Evolutionary conservation across 2,113 vertebrate genomes (phyloP), one percentile per base, ranked within the genome.

Genomic region (Pyrgilauda ruficollis): DNA sequence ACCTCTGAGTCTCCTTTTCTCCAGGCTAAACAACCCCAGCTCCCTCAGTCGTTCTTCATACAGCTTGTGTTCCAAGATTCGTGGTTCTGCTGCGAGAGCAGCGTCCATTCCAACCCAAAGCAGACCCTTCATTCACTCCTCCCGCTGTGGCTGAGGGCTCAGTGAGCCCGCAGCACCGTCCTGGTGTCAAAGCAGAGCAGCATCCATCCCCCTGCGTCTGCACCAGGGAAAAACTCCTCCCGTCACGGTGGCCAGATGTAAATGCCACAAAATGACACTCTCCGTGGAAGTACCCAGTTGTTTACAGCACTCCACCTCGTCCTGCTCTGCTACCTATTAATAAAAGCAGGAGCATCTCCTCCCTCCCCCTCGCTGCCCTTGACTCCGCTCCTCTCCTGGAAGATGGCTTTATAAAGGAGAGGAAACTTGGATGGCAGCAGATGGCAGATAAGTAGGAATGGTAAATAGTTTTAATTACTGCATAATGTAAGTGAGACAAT

Each of bases 401-500:
- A 95, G 98, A 97, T 26, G 96, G 91, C 96, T 97, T 97, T 96
- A 94, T 93, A 95, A 97, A 97, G 97, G 96, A 97, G 96, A 97
- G 96, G 83, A 90, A 96, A 91, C 97, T 97, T 96, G 88, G 90
- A 53, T 55, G 96, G 96, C 91, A 96, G 98, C 98, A 98, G 98
- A 98, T 98, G 98, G 98, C 97, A 94, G 98, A 97, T 98, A 98
- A 98, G 98, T 98, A 98, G 98, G 98, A 98, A 98, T 98, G 98
- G 98, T 98, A 98, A 98, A 98, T 98, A 98, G 98, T 98, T 98
- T 98, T 98, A 98, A 98, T 98, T 98, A 98, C 98, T 98, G 98
- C 98, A 98, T 98, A 98, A 98, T 98, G 98, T 98, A 98, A 98
- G 98, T 95, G 97, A 98, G 98, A 98, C 98, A 97, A 98, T 98